Evolutionary conservation across 30 jellyfish, hydroid and myxozoan genomes (phyloP).

Genomic region (Aurelia aurita complex sp. Pacific): DNA sequence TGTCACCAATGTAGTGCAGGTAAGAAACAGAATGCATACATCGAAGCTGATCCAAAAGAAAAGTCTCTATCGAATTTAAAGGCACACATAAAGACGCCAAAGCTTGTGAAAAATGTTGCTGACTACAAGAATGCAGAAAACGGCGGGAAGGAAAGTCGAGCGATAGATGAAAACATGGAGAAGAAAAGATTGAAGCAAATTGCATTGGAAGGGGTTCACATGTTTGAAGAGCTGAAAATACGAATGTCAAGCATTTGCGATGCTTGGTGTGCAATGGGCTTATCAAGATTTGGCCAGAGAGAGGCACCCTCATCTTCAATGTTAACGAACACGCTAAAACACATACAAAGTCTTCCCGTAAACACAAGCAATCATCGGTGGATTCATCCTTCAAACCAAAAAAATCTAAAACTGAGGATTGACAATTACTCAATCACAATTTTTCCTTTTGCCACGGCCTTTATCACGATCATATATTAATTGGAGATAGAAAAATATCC

Average conservation of each 20-base stretch:
- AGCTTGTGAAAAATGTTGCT: constrained; percentile 3
- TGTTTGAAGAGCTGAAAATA: constrained; percentile 32
- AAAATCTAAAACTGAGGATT: constrained; percentile 21
- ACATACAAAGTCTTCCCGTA: constrained; percentile 4
- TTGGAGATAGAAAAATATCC: constrained; percentile 15
- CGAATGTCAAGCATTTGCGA: not conserved
- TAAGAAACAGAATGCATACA: constrained; percentile 10
- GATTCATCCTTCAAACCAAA: constrained; percentile 25
- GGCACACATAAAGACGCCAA: constrained; percentile 34
- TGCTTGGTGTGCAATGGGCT: constrained; percentile 32
- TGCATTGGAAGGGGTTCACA: constrained; percentile 2
- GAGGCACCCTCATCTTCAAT: constrained; percentile 31
- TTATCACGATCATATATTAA: constrained; percentile 7
- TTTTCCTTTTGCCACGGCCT: constrained; percentile 34
- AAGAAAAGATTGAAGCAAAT: too few relatives aligned
- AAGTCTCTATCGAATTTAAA: constrained; percentile 31
- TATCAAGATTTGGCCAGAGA: constrained; percentile 30
- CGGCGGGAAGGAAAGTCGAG: too few relatives aligned
- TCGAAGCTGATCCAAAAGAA: constrained; percentile 56
- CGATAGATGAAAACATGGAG: too few relatives aligned
- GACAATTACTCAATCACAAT: constrained; percentile 7
- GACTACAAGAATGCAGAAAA: constrained; percentile 10
- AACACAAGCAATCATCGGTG: constrained; percentile 22
- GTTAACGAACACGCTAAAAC: constrained; percentile 35
- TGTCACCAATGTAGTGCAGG: constrained; percentile 40